These are phyloP conservation scores for Drosophila lacteicornis DNA, from an alignment of 1,140 invertebrate species.

Conservation along the genomic window DNA sequence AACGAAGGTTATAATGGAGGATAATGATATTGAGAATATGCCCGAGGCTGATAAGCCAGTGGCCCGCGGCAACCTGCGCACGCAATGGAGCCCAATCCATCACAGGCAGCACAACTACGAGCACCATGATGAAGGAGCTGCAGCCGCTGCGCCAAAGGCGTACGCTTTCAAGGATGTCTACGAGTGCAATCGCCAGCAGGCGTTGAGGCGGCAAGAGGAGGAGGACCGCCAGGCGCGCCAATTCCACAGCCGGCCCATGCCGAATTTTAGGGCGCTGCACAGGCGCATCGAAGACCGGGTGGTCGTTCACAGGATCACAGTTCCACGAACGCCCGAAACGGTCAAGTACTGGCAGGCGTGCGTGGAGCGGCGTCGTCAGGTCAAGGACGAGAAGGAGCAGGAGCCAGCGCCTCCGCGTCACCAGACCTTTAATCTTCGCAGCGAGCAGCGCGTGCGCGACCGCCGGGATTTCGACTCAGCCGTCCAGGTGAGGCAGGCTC, in stretches of 20 bases:
- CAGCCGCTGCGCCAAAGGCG: slow-evolving; percentile 34
- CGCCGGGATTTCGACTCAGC: slow-evolving; percentile 67
- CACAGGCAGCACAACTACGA: background rate
- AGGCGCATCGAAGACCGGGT: slow-evolving; percentile 40
- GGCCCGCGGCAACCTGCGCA: slow-evolving; percentile 14
- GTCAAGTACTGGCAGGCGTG: slow-evolving; percentile 53
- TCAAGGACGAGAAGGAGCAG: slow-evolving; percentile 10
- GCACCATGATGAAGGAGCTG: too few relatives aligned
- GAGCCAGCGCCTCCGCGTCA: background rate
- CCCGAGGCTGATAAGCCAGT: background rate
- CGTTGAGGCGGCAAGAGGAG: slow-evolving; percentile 41
- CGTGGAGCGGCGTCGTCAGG: slow-evolving; percentile 5
- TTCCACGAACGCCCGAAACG: slow-evolving; percentile 63
- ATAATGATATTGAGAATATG: background rate
- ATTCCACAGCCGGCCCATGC: slow-evolving; percentile 75
- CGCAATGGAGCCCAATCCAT: slow-evolving; percentile 35
- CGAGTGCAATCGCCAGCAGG: slow-evolving; percentile 55
- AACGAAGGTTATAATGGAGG: background rate
- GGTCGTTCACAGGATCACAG: slow-evolving; percentile 59
- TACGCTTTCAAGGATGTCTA: slow-evolving; percentile 58
- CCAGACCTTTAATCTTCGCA: slow-evolving; percentile 64
- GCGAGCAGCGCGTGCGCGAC: slow-evolving; percentile 67
- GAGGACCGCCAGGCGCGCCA: slow-evolving; percentile 72
- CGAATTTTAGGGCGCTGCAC: slow-evolving; percentile 68
- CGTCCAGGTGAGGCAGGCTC: slow-evolving; percentile 36